Evolutionary conservation across 2,797 vertebrate genomes (phyloP), one percentile per base, ranked within the genome.

Genomic region (Lophotriccus pileatus): DNA sequence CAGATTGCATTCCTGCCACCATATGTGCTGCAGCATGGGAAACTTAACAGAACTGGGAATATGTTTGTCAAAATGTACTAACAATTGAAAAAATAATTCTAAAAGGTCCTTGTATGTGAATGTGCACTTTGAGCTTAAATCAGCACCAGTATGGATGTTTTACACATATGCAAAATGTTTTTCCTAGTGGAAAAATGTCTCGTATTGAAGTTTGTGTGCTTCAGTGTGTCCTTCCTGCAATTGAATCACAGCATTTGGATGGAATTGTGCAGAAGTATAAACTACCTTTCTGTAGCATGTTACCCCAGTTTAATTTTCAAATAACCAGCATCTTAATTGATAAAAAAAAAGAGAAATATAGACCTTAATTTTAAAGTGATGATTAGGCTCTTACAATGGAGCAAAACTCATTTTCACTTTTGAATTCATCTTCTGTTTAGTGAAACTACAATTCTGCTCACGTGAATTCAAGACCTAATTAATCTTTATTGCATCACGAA

Each of bases 201-300:
- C 0, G 0, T 52, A 0, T 46, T 5, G 3, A 67, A 68, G 28
- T 70, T 7, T 28, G 16, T 81, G 70, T 87, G 46, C 79, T 80
- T 91, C 34, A 58, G 22, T 43, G 50, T 4, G 2, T 63, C 43
- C 39, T 79, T 9, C 30, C 56, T 91, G 64, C 43, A 77, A 7
- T 68, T 77, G 89, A 91, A 87, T 83, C 23, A 1, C 82, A 93
- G 60, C 84, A 91, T 92, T 93, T 83, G 56, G 87, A 83, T 87
- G 93, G 79, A 84, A 47, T 82, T 15, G 34, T 78, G 78, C 37
- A 49, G 50, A 87, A 84, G 74, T 18, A 11, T 2, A 6, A 27
- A 9, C 76, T 64, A 17, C 16, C 25, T 76, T 83, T 77, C 78
- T 72, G 15, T 87, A 10, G 21, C 0, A 2, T 46, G 17, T 49